Conservation (phyloP, 2,888 invertebrate genomes). For the Cephus rjabovi region DNA sequence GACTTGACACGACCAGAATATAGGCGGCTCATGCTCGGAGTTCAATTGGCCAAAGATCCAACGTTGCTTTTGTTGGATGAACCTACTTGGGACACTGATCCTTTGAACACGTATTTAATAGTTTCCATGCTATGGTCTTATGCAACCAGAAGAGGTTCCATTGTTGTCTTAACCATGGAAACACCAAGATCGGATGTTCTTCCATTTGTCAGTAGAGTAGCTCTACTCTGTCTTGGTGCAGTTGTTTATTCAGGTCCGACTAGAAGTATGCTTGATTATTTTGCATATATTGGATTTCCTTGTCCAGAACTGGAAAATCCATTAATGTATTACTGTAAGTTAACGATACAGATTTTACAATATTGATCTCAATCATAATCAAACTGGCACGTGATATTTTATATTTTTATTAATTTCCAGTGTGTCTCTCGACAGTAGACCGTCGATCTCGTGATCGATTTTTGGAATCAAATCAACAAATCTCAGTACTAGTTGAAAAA, state of each 20-base stretch:
- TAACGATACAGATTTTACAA: neutral
- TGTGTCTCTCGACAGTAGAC: slow-evolving; percentile 82
- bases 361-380: neutral
- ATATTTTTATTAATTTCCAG: slow-evolving; percentile 64
- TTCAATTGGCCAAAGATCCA: slow-evolving; percentile 94
- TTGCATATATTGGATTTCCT: slow-evolving; percentile 94
- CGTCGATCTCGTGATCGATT: slow-evolving; percentile 89
- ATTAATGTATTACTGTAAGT: slow-evolving; percentile 96
- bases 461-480: slow-evolving; percentile 93
- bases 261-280: slow-evolving; percentile 92
- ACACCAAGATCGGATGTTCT: slow-evolving; percentile 95
- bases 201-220: slow-evolving; percentile 92
- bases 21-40: slow-evolving; percentile 88
- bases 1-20: slow-evolving; percentile 91
- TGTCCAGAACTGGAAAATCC: slow-evolving; percentile 98
- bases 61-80: slow-evolving; percentile 91
- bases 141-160: slow-evolving; percentile 90
- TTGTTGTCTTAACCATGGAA: slow-evolving; percentile 91
- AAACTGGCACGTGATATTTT: neutral
- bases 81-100: slow-evolving; percentile 94
- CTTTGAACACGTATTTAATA: slow-evolving; percentile 93
- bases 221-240: slow-evolving; percentile 91
- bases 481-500: slow-evolving; percentile 90
- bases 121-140: slow-evolving; percentile 93
- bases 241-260: slow-evolving; percentile 94